Conservation (phyloP, 2,797 vertebrate genomes). For the Pipistrellus pygmaeus region DNA sequence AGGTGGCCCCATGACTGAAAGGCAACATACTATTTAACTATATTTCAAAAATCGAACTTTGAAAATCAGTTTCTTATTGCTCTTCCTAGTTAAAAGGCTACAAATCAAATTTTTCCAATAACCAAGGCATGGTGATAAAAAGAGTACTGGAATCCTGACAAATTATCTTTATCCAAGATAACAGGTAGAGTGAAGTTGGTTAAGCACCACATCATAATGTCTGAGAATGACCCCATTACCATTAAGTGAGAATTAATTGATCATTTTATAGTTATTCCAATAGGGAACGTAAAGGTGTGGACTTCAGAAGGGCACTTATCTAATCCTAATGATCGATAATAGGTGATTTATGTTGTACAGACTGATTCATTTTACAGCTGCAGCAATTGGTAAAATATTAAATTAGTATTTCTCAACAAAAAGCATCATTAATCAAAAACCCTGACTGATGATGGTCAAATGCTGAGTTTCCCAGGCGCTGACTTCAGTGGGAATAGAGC, state of each 20-base stretch:
- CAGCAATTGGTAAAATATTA: not conserved
- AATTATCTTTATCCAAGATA: conserved; percentile 8
- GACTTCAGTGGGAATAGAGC: not conserved
- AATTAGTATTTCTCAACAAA: conserved; percentile 16
- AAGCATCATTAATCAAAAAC: not conserved
- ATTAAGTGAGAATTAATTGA: not conserved
- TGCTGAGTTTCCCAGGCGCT: not conserved
- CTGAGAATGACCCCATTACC: conserved; percentile 8
- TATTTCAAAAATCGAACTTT: conserved; percentile 29
- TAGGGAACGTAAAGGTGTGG: not conserved
- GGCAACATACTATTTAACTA: not conserved
- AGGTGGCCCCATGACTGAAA: not conserved
- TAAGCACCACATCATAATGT: not conserved
- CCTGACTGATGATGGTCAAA: not conserved
- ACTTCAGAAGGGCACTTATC: not conserved
- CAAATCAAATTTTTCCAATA: conserved; percentile 25
- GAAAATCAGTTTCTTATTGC: not conserved
- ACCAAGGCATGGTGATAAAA: not conserved
- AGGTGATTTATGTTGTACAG: not conserved
- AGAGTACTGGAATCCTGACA: conserved; percentile 12
- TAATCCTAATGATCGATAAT: not conserved
- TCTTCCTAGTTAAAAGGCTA: conserved; percentile 48
- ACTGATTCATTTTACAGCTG: not conserved
- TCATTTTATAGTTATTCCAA: not conserved
- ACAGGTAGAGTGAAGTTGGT: not conserved